Evolutionary conservation across 2,797 vertebrate species (phyloP), one percentile per base, ranked within the genome.

Genomic region (Tiaroga cobitis): DNA sequence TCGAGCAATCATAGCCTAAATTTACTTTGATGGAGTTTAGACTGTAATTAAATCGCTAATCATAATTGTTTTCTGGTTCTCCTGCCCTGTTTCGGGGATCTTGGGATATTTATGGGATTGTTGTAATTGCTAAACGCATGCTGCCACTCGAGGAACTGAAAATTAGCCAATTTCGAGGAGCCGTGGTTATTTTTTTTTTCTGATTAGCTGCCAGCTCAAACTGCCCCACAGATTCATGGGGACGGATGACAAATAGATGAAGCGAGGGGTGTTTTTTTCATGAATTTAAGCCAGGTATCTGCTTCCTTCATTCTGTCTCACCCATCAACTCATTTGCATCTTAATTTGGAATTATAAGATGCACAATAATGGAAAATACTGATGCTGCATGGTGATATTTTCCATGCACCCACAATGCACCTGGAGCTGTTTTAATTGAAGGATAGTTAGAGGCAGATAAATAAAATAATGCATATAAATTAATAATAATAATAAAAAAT

Each of bases 1-100:
- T 84, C 76, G 83, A 91, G 92, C 91, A 92, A 93, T 92, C 88
- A 91, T 88, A 90, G 72, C 85, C 80, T 93, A 90, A 91, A 91
- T 90, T 81, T 78, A 91, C 89, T 73, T 80, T 92, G 90, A 92
- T 94, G 92, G 92, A 92, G 91, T 89, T 92, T 92, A 92, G 91
- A 90, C 92, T 92, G 92, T 94, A 95, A 95, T 95, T 95, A 95
- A 91, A 91, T 81, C 82, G 89, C 91, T 95, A 94, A 94, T 95
- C 92, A 94, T 94, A 94, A 94, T 95, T 92, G 93, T 94, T 94
- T 92, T 93, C 92, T 91, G 89, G 93, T 92, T 94, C 92, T 89
- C 92, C 90, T 85, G 88, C 34, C 91, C 93, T 91, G 90, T 92
- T 94, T 95, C 92, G 88, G 91, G 92, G 91, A 92, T 91, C 88